Conservation (phyloP, 1,140 invertebrate species). For the Pseudomyrmex concolor region DNA sequence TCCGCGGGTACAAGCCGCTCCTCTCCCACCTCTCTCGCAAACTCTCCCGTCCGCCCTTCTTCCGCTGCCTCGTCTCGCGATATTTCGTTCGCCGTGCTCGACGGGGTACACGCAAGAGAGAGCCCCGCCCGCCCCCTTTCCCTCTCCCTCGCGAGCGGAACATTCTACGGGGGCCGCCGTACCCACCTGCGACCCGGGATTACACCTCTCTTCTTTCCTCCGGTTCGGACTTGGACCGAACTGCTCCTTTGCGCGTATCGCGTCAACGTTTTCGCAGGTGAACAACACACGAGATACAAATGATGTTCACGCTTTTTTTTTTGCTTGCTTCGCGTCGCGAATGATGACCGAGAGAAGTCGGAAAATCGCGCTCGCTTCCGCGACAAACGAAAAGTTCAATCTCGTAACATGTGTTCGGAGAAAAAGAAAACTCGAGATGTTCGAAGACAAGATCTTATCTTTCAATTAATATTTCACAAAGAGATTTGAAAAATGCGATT, state of each 20-base stretch:
- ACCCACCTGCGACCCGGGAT: slow-evolving; percentile 64
- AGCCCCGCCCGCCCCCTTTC: background rate
- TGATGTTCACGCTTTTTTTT: slow-evolving; percentile 31
- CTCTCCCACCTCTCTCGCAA: slow-evolving; percentile 56
- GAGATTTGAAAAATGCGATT: too few species aligned
- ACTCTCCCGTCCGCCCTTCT: background rate
- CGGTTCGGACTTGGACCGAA: slow-evolving; percentile 36
- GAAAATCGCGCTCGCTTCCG: slow-evolving; percentile 37
- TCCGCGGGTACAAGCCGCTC: slow-evolving; percentile 79
- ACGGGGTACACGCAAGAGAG: background rate
- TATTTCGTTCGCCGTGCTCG: slow-evolving; percentile 43
- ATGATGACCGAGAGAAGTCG: slow-evolving; percentile 4
- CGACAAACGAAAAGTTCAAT: background rate
- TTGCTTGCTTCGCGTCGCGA: slow-evolving; percentile 30
- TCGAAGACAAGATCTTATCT: too few species aligned
- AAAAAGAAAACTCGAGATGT: too few species aligned
- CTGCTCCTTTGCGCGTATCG: slow-evolving; percentile 67
- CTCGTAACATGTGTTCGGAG: background rate
- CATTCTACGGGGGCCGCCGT: slow-evolving; percentile 69
- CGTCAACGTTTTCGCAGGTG: slow-evolving; percentile 68
- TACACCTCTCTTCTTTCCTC: slow-evolving; percentile 31
- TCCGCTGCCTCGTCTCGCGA: slow-evolving; percentile 20
- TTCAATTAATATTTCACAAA: too few species aligned
- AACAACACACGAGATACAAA: slow-evolving; percentile 61
- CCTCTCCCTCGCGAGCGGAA: slow-evolving; percentile 32